These are phyloP conservation scores for Spheniscus humboldti DNA, from an alignment of 2,797 vertebrate genomes.

Conservation along the genomic window DNA sequence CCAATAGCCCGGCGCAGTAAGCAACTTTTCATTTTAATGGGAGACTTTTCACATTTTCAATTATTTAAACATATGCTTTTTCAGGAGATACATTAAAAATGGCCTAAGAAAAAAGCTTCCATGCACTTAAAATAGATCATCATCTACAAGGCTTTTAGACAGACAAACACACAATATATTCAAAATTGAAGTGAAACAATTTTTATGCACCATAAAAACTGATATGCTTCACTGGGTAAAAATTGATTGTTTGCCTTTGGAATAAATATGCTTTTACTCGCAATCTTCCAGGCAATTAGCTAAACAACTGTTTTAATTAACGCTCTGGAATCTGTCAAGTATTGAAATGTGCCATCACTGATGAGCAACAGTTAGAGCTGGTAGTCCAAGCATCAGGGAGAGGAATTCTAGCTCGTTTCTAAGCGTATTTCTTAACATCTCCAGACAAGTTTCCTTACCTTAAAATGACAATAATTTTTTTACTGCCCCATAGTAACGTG, in stretches of 20 bases:
- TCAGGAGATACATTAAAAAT: background rate
- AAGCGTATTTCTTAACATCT: background rate
- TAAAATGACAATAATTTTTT: background rate
- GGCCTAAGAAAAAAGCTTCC: background rate
- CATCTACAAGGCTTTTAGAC: slow-evolving; percentile 4
- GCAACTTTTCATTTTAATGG: background rate
- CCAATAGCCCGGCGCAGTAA: background rate
- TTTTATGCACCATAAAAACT: slow-evolving; percentile 39
- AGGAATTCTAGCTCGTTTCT: background rate
- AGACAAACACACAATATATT: background rate
- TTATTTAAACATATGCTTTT: background rate
- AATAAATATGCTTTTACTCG: slow-evolving; percentile 55
- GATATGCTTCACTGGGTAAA: slow-evolving; percentile 42
- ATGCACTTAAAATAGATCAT: background rate
- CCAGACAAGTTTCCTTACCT: background rate
- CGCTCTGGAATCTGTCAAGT: slow-evolving; percentile 19
- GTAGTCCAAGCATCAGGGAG: background rate
- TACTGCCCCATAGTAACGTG: background rate
- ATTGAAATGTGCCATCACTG: slow-evolving; percentile 27
- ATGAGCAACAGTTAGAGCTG: slow-evolving; percentile 2
- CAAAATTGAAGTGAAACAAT: slow-evolving; percentile 28
- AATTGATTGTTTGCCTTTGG: slow-evolving; percentile 52
- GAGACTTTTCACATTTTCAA: background rate
- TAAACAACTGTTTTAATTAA: slow-evolving; percentile 64
- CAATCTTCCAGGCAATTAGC: slow-evolving; percentile 60